phyloP scores from a whole-genome alignment of 2,113 vertebrate species.

The Silurus glanis region DNA sequence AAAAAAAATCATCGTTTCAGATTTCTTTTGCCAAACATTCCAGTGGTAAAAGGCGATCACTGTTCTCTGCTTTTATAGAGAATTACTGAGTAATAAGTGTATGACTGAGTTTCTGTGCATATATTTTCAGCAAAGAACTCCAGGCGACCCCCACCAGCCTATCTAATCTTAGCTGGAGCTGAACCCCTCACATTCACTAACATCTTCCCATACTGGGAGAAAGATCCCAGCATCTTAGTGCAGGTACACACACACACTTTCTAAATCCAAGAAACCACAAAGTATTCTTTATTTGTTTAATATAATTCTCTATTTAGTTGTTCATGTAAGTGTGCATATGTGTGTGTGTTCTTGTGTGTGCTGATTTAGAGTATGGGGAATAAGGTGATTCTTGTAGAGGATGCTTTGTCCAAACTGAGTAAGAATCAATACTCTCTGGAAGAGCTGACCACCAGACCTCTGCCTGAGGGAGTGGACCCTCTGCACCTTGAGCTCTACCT shows the following conservation, averaged over 20 bases:
- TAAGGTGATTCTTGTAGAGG: slow-evolving; percentile 75
- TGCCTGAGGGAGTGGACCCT: slow-evolving; percentile 80
- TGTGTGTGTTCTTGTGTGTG: slow-evolving; percentile 15
- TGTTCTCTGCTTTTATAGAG: background rate
- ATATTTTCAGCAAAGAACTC: slow-evolving; percentile 72
- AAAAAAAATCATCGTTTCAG: background rate
- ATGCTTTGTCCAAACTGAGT: slow-evolving; percentile 72
- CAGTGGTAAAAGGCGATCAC: background rate
- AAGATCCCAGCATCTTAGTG: slow-evolving; percentile 57
- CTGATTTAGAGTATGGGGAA: slow-evolving; percentile 62
- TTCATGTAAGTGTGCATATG: background rate
- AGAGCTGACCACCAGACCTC: slow-evolving; percentile 72
- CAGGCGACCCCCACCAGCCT: slow-evolving; percentile 74
- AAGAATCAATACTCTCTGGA: slow-evolving; percentile 75
- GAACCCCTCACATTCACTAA: slow-evolving; percentile 81
- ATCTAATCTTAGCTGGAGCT: slow-evolving; percentile 73
- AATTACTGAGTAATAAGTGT: background rate
- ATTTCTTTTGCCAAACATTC: background rate
- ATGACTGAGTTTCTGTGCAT: background rate
- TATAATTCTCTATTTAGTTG: background rate
- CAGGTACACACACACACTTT: slow-evolving; percentile 55
- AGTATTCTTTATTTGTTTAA: background rate
- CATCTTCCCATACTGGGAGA: slow-evolving; percentile 79
- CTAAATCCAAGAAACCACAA: background rate
- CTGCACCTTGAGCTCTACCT: slow-evolving; percentile 77